Base-by-base conservation (phyloP, 2,888 invertebrate genomes). In the Aricia artaxerxes region DNA sequence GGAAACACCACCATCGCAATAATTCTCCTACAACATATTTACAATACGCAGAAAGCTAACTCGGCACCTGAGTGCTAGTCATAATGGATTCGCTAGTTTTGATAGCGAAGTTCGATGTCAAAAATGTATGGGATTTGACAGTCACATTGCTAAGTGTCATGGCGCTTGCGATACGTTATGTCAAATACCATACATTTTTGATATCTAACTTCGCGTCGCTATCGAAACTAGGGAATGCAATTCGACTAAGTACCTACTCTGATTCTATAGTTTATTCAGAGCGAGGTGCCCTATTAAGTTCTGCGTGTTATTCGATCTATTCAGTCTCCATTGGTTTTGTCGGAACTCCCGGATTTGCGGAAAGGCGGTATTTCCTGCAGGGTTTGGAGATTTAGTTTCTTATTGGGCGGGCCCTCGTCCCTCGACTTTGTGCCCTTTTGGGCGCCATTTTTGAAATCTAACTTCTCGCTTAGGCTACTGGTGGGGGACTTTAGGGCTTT, bases 351-450 rank as follows among this genome's bases (percentile, higher is more conserved):
- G 82, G 82, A 88, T 86, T 89, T 94, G 81, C 89, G 92, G 83
- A 94, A 95, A 77, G 93, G 95, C 87, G 92, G 95, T 92, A 93
- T 95, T 92, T 92, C 95, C 94, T 91, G 95, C 5, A 69, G 69
- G 1, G 69, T 69, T 69, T 69, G 69, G 83, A 94, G 88, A 84
- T 94, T 95, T 80, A 93, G 81, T 87, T 87, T 93, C 91, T 95
- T 92, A 90, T 95, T 88, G 83, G 96, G 94, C 87, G 96, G 92
- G 86, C 95, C 92, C 87, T 95, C 94, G 89, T 94, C 94, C 85
- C 90, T 95, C 53, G 90, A 89, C 87, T 95, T 95, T 83, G 89
- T 85, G 83, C 93, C 93, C 85, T 94, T 94, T 81, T 91, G 89
- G 78, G 87, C 88, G 82, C 89, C 87, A 83, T 86, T 87, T 82